Evolutionary conservation across 2,888 invertebrate species (phyloP), one percentile per base, ranked within the genome.

Genomic region (Gisinianus flammeolus): DNA sequence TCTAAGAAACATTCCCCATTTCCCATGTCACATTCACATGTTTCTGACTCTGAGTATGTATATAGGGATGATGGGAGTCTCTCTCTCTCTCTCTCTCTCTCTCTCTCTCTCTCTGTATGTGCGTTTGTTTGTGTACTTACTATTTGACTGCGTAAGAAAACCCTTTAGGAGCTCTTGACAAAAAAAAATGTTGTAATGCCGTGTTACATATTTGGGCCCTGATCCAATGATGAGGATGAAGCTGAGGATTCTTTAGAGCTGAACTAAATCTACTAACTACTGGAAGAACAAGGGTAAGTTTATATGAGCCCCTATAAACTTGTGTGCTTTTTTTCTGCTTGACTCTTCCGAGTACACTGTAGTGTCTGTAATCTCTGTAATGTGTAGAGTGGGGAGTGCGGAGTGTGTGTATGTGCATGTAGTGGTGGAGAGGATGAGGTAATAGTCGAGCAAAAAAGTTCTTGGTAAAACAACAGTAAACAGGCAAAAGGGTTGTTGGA

Each of bases 221-320:
- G 64, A 35, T 73, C 73, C 73, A 73, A 73, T 73, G 62, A 62
- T 73, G 33, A 73, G 62, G 58, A 70, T 70, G 26, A 54, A 24
- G 26, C 52, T 24, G 58, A 58, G 16, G 35, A 73, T 73, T 58
- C 73, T 62, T 35, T 22, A 22, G 62, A 58, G 71, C 44, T 56
- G 12, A 71, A 71, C 56, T 72, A 62, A 73, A 73, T 62, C 73
- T 33, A 72, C 72, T 56, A 58, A 58, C 58, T 26, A 73, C 62
- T 73, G 62, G 16, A 31, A 62, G 62, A 58, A 33, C 68, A 68
- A 68, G 68, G 68, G 44, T 68, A 26, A 68, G 24, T 35, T 35
- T 68, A 26, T 68, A 35, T 67, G 30, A 58, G 22, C 58, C 26
- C 58, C 58, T 35, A 62, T 62, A 26, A 67, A 33, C 3, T 44